Conservation (phyloP, 2,888 invertebrate genomes). For the Nomada flava region DNA sequence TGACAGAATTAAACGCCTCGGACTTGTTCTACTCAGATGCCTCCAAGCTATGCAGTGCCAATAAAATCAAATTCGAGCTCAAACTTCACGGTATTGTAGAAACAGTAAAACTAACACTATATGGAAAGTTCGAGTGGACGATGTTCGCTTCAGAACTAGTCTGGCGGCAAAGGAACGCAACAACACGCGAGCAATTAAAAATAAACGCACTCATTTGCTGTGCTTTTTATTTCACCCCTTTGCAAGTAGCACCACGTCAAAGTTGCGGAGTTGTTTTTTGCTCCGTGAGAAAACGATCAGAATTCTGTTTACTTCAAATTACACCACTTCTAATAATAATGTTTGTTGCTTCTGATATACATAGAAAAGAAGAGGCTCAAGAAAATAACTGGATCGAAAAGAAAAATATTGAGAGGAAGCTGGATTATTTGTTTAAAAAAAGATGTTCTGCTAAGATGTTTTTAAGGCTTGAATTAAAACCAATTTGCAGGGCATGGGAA, state of each 20-base stretch:
- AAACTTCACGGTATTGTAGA: not conserved
- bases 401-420: too few species aligned
- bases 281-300: slow-evolving; percentile 11
- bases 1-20: not conserved
- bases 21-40: not conserved
- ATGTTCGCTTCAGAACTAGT: not conserved
- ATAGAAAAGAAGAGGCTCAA: too few species aligned
- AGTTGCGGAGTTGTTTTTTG: not conserved
- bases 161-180: not conserved
- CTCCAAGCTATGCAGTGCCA: not conserved
- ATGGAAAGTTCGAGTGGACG: not conserved
- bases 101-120: not conserved
- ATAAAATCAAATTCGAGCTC: not conserved
- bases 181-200: slow-evolving; percentile 17
- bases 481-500: too few species aligned
- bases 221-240: slow-evolving; percentile 8
- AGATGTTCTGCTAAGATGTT: too few species aligned
- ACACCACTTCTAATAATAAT: not conserved
- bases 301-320: not conserved
- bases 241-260: not conserved
- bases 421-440: too few species aligned
- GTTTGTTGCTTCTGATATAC: not conserved
- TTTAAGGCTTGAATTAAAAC: too few species aligned
- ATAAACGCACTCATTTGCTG: slow-evolving; percentile 15
- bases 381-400: too few species aligned